Base-by-base conservation (phyloP, 53 echinoderm and acorn worm genomes). In the Luidia sarsii region DNA sequence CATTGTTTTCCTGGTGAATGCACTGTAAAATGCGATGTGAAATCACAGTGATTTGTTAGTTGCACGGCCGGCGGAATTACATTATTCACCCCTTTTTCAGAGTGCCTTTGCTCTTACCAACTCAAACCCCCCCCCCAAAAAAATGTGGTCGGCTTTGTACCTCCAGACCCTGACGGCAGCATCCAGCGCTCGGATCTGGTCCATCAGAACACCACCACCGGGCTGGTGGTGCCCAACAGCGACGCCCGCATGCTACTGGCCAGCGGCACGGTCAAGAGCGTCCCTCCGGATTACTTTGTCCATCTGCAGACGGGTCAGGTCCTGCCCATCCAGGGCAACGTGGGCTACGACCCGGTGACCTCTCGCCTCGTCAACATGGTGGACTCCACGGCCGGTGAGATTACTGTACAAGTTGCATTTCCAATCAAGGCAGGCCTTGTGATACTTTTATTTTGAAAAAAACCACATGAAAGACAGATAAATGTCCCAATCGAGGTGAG, bases 321-420 rank as follows among this genome's bases (percentile, higher is more conserved):
- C 36, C 53, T 97, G 39, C 99, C 99, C 2, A 91, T 97, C 25
- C 88, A 97, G 38, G 99, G 99, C 36, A 94, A 97, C 27, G 99
- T 97, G 18, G 86, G 89, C 0, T 97, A 97, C 36, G 99, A 97
- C 48, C 89, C 99, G 0, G 56, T 81, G 39, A 87, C 93, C 0
- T 97, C 99, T 0, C 56, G 93, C 50, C 89, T 97, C 24, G 85
- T 97, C 13, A 80, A 84, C 48, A 89, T 87, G 0, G 65, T 87
- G 25, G 99, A 97, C 48, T 89, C 86, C 10, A 80, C 97, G 20
- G 84, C 68, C 64, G 85, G 97, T 96, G 77, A 67, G 81, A 34
- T 35, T 49, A 28, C 7, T 29, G 13, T n/a, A n/a, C n/a, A n/a
- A 16, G 33, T 33, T 7, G 49, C 11, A 19, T 19, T 43, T 70